These are phyloP conservation scores for Baccha elongata DNA, from an alignment of 2,888 invertebrate genomes.

Conservation along the genomic window DNA sequence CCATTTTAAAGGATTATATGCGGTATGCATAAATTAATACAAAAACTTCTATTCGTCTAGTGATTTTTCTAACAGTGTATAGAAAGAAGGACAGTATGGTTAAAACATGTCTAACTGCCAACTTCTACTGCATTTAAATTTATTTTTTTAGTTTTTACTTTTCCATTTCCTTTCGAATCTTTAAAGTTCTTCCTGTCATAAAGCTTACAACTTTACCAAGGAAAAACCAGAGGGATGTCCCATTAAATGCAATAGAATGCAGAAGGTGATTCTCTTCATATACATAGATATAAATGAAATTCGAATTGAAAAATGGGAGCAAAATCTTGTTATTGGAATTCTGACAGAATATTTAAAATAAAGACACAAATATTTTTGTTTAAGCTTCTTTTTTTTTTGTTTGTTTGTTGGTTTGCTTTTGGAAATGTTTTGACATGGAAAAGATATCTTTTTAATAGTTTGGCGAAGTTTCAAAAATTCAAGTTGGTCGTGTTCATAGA, in stretches of 20 bases:
- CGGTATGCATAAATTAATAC: too few relatives aligned
- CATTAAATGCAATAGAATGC: conserved; percentile 36
- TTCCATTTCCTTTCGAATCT: background rate
- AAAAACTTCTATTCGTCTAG: too few relatives aligned
- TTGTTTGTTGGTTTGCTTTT: background rate
- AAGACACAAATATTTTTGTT: background rate
- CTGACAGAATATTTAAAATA: conserved; percentile 13
- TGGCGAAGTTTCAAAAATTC: conserved; percentile 49
- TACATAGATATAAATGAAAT: conserved; percentile 43
- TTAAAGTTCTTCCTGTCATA: conserved; percentile 33
- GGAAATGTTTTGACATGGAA: conserved; percentile 28
- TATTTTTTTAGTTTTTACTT: background rate
- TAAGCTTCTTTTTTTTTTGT: background rate
- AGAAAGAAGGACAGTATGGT: background rate
- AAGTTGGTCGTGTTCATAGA: background rate
- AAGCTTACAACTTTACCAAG: conserved; percentile 5
- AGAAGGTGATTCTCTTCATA: conserved; percentile 25
- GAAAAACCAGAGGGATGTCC: conserved; percentile 4
- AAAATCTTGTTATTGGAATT: conserved; percentile 16
- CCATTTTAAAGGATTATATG: too few relatives aligned
- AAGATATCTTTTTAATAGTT: conserved; percentile 40
- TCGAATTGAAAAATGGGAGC: conserved; percentile 3
- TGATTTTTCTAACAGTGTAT: too few relatives aligned
- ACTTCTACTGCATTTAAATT: background rate
- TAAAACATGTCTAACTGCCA: background rate